Evolutionary conservation across 2,797 vertebrate species (phyloP).

Genomic region (Myotis vivesi): DNA sequence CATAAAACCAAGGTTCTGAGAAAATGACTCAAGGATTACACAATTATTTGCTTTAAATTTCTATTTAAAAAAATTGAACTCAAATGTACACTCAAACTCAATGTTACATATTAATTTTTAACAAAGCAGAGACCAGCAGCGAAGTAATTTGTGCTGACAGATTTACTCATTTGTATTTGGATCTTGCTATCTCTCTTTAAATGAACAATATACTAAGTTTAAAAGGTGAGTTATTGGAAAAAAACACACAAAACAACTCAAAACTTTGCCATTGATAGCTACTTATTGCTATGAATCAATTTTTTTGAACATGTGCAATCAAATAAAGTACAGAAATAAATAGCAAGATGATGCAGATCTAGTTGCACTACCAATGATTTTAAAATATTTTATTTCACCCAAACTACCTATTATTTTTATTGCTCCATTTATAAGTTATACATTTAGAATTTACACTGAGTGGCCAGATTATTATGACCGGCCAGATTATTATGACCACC

Average conservation of each 20-base stretch:
- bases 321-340: conserved; percentile 19
- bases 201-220: not conserved
- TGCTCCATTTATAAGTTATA: not conserved
- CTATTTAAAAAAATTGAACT: not conserved
- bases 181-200: not conserved
- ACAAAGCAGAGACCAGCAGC: not conserved
- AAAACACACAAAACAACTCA: not conserved
- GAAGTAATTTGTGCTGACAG: not conserved
- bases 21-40: not conserved
- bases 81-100: not conserved
- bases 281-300: not conserved
- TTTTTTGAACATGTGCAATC: not conserved
- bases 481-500: too few species aligned
- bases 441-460: not conserved
- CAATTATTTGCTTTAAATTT: not conserved
- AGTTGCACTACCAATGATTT: not conserved
- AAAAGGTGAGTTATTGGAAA: not conserved
- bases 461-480: too few species aligned
- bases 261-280: not conserved
- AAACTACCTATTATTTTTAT: not conserved
- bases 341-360: not conserved
- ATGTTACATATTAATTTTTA: not conserved
- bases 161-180: not conserved
- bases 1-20: not conserved
- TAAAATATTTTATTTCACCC: not conserved